phyloP scores from a whole-genome alignment of 2,113 vertebrate genomes.

The Motacilla tschutschensis region DNA sequence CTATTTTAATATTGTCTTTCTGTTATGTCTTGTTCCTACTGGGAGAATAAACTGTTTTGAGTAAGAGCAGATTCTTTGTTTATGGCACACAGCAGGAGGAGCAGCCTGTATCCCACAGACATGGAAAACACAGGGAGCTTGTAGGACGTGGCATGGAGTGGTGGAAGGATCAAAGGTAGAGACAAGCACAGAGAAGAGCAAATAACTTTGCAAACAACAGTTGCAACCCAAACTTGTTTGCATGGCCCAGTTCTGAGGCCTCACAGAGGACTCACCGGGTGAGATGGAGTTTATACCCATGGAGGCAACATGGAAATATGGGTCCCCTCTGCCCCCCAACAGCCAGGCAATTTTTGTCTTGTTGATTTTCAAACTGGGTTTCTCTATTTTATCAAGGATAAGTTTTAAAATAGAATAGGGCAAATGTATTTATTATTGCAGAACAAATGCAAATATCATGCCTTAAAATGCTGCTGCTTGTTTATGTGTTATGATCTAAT shows the following conservation, averaged over 20 bases:
- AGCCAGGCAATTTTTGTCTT: not conserved
- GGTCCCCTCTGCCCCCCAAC: not conserved
- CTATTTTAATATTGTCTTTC: not conserved
- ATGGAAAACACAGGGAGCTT: accelerated
- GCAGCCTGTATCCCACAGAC: not conserved
- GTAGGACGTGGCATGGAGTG: accelerated
- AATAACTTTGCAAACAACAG: not conserved
- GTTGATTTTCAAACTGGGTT: not conserved
- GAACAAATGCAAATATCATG: not conserved
- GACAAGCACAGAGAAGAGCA: not conserved
- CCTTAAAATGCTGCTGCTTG: not conserved
- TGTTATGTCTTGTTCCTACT: not conserved
- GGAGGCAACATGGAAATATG: not conserved
- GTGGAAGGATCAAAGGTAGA: not conserved
- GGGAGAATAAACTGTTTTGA: constrained; percentile 14
- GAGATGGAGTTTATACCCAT: not conserved
- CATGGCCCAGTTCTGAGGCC: not conserved
- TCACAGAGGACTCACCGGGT: not conserved
- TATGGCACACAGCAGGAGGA: not conserved
- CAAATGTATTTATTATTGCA: not conserved
- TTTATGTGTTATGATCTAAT: not conserved
- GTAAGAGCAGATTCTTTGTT: constrained; percentile 3
- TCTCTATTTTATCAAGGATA: not conserved
- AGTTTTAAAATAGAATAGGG: not conserved
- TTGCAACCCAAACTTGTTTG: not conserved